Evolutionary conservation across 2,797 vertebrate genomes (phyloP), one percentile per base, ranked within the genome.

Genomic region (Falco naumanni): DNA sequence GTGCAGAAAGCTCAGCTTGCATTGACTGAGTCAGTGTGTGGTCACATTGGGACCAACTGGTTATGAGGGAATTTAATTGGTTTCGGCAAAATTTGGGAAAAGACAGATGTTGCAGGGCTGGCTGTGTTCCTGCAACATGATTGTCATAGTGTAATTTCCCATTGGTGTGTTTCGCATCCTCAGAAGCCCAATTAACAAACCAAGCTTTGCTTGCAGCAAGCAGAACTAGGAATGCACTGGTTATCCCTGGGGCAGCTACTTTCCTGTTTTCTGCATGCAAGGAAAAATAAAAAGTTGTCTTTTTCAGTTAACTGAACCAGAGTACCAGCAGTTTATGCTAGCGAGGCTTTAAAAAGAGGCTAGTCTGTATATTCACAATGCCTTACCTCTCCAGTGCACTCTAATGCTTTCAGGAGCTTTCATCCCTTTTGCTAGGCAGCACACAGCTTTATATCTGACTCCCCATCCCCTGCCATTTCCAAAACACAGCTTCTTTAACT

Each of bases 21-120:
- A 16, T 12, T 59, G 34, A 13, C 39, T 57, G 53, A 91, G 43
- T 48, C 83, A 68, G 53, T 56, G 43, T 70, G 51, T 75, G 68
- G 71, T 43, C 71, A 76, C 80, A 50, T 4, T 87, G 87, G 85
- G 90, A 92, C 71, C 90, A 93, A 76, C 57, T 96, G 93, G 39
- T 87, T 95, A 75, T 90, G 59, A 85, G 24, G 77, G 48, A 93
- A 71, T 91, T 93, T 93, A 95, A 95, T 92, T 87, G n/a, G 56
- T 33, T 80, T 92, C 2, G 1, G 66, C 65, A 90, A 91, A 94
- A 74, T 93, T 94, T 91, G 53, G 54, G 80, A 74, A 79, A 95
- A 95, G 93, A 90, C 95, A 97, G 93, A 90, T 97, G 91, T 93
- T 93, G 72, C 63, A 74, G 61, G 47, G 68, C 90, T 96, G 93